Evolutionary conservation across 1,140 invertebrate genomes (phyloP), one percentile per base, ranked within the genome.

Genomic region (Lordiphosa clarofinis): DNA sequence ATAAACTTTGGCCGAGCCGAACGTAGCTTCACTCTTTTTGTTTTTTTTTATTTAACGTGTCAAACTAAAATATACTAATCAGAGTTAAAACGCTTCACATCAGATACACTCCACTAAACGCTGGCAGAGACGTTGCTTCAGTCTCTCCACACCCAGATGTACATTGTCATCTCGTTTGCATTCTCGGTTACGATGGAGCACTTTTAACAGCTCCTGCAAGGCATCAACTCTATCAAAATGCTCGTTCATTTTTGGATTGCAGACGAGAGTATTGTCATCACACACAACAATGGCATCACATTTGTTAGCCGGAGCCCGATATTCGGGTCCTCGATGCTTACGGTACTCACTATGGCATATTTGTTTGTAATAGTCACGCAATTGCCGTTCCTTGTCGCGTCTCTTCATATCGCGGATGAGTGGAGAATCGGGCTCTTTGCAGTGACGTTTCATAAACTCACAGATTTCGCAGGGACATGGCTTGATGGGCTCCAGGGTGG

Each of bases 381-480:
- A 5, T 24, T 61, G 33, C 1, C 58, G 64, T 10, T 44, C 37
- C 8, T 55, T 55, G 2, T 69, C 55, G 2, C 39, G 47, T 1
- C 8, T 36, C 5, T 67, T 71, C 68, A 78, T 61, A 21, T 78
- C 52, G 6, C 37, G 24, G 8, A 78, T 73, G 15, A 78, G 42
- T 0, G 73, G 74, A 0, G 53, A 13, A 21, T 78, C 68, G 28
- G 15, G 2, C 8, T 67, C 55, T 3, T 33, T 21, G 1, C 36
- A 4, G 2, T 44, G 7, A 13, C 46, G 42, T 1, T 39, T 62
- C 59, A 63, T 57, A 4, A 54, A 55, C 11, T 63, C 21, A 8
- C 74, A 78, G 7, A 72, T 52, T 15, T 48, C 40, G 38, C 75
- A 81, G 1, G 76, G 75, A 13, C 71, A 75, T 19, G 63, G 61